These are phyloP conservation scores for Paralichthys olivaceus DNA, from an alignment of 2,113 vertebrate genomes.

Conservation along the genomic window DNA sequence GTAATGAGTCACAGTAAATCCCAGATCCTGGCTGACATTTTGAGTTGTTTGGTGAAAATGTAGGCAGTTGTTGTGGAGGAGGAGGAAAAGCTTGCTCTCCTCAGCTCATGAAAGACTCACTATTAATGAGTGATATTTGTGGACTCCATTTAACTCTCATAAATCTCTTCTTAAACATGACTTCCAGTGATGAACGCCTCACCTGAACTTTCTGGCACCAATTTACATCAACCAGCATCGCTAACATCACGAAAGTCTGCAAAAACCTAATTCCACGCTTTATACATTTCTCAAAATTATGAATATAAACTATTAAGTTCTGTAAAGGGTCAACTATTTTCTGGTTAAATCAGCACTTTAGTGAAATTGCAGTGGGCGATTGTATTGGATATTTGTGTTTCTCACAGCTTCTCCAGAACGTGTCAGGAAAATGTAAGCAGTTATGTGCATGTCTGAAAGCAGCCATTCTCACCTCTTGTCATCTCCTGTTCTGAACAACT, in stretches of 20 bases:
- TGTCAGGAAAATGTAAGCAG: no score
- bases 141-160: constrained; percentile 9
- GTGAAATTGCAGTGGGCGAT: no score
- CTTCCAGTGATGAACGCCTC: not conserved
- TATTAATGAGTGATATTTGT: constrained; percentile 12
- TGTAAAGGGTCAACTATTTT: no score
- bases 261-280: not conserved
- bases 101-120: constrained; percentile 13
- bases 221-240: not conserved
- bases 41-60: constrained; percentile 40
- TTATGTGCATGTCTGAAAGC: no score
- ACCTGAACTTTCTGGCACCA: not conserved
- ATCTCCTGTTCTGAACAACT: not conserved
- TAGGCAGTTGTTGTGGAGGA: constrained; percentile 8
- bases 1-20: constrained; percentile 67
- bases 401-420: no score
- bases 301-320: no score
- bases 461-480: not conserved
- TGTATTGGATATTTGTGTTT: no score
- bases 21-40: constrained; percentile 48
- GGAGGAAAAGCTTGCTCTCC: constrained; percentile 21
- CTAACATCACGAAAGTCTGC: not conserved
- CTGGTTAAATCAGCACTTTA: no score
- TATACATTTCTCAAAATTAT: no score
- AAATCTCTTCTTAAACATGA: constrained; percentile 11